Evolutionary conservation across 2,888 invertebrate species (phyloP).

Genomic region (Ditula angustiorana): DNA sequence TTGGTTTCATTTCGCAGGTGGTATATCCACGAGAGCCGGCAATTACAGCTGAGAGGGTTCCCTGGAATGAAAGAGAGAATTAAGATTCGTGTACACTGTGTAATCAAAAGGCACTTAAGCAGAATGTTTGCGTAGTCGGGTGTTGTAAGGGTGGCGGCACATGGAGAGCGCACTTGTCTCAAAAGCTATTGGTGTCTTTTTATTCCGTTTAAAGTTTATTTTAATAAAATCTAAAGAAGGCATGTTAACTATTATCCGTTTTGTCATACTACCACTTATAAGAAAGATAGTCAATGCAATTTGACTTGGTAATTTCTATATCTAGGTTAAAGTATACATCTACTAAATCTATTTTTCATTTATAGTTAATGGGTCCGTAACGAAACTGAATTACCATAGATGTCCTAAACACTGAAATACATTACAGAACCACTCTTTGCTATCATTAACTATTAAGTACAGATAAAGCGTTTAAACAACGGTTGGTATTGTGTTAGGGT

Average conservation of each 20-base stretch:
- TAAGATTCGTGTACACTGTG: constrained; percentile 31
- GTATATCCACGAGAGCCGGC: constrained; percentile 93
- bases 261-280: too few species aligned
- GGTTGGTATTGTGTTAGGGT: background rate
- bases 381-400: background rate
- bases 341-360: too few species aligned
- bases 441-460: background rate
- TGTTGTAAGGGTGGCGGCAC: background rate
- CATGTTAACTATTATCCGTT: background rate
- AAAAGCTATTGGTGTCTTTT: background rate
- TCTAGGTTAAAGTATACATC: too few species aligned
- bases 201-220: background rate
- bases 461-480: background rate
- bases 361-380: background rate
- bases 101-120: constrained; percentile 33
- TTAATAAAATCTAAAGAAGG: background rate
- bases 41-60: constrained; percentile 93
- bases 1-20: constrained; percentile 90
- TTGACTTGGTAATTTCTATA: too few species aligned
- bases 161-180: constrained; percentile 5
- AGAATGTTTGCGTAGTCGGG: constrained; percentile 25
- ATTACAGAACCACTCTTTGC: background rate
- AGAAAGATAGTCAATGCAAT: too few species aligned
- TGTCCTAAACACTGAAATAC: background rate
- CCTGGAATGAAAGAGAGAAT: constrained; percentile 82